These are phyloP conservation scores for Buteo buteo DNA, from an alignment of 2,113 vertebrate genomes.

Conservation along the genomic window DNA sequence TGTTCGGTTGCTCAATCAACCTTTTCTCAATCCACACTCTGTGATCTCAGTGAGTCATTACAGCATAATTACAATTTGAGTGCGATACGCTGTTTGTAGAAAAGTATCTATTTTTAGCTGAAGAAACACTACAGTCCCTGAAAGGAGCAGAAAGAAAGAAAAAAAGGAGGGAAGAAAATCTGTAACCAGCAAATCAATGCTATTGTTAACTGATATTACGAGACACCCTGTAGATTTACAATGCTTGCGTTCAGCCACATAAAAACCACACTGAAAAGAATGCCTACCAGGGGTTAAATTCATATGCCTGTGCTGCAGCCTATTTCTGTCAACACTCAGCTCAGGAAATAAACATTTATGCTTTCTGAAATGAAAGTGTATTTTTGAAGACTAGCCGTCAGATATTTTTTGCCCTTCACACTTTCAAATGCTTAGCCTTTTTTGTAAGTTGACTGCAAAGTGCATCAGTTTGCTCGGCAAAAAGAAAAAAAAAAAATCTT, in stretches of 20 bases:
- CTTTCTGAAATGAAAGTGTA: slow-evolving; percentile 82
- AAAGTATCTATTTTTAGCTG: slow-evolving; percentile 61
- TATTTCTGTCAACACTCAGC: slow-evolving; percentile 81
- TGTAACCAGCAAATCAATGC: slow-evolving; percentile 54
- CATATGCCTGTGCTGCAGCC: slow-evolving; percentile 77
- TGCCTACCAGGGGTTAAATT: slow-evolving; percentile 82
- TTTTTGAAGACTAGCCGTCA: slow-evolving; percentile 83
- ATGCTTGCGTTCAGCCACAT: slow-evolving; percentile 2
- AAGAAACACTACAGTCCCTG: slow-evolving; percentile 24
- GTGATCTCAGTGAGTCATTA: slow-evolving; percentile 52
- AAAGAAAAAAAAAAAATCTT: slow-evolving; percentile 40
- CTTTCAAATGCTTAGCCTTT: slow-evolving; percentile 82
- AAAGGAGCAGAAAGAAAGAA: neutral
- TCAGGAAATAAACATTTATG: slow-evolving; percentile 80
- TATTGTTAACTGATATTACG: slow-evolving; percentile 57
- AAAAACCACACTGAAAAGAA: slow-evolving; percentile 49
- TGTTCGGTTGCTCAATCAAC: slow-evolving; percentile 16
- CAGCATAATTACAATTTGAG: slow-evolving; percentile 49
- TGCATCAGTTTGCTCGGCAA: slow-evolving; percentile 73
- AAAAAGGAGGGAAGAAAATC: neutral
- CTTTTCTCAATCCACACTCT: slow-evolving; percentile 32
- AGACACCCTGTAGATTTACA: slow-evolving; percentile 55
- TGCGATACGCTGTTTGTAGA: slow-evolving; percentile 38
- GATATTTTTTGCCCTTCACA: slow-evolving; percentile 87
- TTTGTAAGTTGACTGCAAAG: slow-evolving; percentile 81